phyloP scores from a whole-genome alignment of 2,888 invertebrate genomes.

The Notocelia uddmanniana region DNA sequence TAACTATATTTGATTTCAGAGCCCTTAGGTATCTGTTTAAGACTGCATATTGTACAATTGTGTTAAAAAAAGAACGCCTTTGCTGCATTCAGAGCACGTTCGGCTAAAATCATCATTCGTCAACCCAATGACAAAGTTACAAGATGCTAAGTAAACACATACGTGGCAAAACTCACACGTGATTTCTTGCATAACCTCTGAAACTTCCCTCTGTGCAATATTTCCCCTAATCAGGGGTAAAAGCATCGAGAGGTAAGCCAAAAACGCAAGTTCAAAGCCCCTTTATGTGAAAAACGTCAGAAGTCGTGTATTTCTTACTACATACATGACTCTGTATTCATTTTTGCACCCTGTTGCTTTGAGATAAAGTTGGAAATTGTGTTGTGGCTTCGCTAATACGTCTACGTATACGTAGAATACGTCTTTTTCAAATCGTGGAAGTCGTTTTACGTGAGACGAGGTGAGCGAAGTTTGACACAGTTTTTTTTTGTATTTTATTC shows the following conservation, averaged over 20 bases:
- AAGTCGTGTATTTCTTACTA: conserved; percentile 8
- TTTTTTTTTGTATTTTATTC: not conserved
- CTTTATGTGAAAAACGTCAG: not conserved
- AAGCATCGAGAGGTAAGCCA: conserved; percentile 34
- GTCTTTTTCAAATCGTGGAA: not conserved
- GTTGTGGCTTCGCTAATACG: not conserved
- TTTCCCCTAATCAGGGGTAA: conserved; percentile 32
- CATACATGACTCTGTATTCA: not conserved
- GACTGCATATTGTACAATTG: no score
- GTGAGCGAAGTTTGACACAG: conserved; percentile 20
- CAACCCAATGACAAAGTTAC: not conserved
- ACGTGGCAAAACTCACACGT: conserved; percentile 10
- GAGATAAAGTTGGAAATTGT: not conserved
- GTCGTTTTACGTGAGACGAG: conserved; percentile 10
- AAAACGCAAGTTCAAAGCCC: conserved; percentile 11
- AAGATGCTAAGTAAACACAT: not conserved
- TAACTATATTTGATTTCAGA: no score
- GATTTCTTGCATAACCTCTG: conserved; percentile 7
- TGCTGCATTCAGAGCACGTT: not conserved
- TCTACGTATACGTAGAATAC: no score
- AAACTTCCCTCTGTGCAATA: conserved; percentile 2
- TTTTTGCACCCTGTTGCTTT: not conserved
- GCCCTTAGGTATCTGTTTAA: no score
- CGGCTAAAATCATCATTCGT: not conserved
- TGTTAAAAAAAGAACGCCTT: no score